phyloP scores from a whole-genome alignment of 1,140 invertebrate genomes.

The Drosophila tristis region DNA sequence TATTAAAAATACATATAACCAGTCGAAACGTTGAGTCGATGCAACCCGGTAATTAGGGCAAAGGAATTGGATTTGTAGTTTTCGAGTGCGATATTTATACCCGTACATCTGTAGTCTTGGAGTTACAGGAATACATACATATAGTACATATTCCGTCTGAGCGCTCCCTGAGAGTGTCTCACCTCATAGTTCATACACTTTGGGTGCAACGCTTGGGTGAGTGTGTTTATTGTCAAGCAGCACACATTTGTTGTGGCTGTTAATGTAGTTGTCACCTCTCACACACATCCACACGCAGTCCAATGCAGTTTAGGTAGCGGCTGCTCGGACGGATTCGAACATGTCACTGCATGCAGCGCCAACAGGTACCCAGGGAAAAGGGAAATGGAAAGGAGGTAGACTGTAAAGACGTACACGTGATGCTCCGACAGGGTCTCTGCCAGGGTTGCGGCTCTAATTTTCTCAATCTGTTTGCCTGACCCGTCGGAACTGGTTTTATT shows the following conservation, averaged over 20 bases:
- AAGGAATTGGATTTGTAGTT: no score
- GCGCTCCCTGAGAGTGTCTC: no score
- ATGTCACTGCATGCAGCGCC: slow-evolving; percentile 55
- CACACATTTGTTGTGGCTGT: slow-evolving; percentile 43
- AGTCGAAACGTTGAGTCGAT: no score
- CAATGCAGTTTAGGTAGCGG: slow-evolving; percentile 56
- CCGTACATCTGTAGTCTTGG: no score
- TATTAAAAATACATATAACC: no score
- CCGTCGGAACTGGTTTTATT: slow-evolving; percentile 10
- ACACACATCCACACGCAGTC: neutral
- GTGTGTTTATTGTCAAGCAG: slow-evolving; percentile 37
- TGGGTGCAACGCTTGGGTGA: slow-evolving; percentile 12
- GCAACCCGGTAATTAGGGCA: no score
- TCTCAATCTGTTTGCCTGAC: no score
- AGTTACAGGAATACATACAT: no score
- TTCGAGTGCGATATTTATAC: no score
- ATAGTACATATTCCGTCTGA: no score
- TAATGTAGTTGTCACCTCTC: slow-evolving; percentile 39
- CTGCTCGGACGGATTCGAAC: slow-evolving; percentile 13
- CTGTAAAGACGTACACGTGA: slow-evolving; percentile 16
- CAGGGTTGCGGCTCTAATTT: slow-evolving; percentile 1
- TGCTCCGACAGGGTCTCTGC: neutral
- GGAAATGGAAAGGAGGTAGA: neutral
- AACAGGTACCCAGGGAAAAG: slow-evolving; percentile 57
- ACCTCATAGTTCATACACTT: no score